Evolutionary conservation across 2,113 vertebrate genomes (phyloP).

Genomic region (Oriolus oriolus): DNA sequence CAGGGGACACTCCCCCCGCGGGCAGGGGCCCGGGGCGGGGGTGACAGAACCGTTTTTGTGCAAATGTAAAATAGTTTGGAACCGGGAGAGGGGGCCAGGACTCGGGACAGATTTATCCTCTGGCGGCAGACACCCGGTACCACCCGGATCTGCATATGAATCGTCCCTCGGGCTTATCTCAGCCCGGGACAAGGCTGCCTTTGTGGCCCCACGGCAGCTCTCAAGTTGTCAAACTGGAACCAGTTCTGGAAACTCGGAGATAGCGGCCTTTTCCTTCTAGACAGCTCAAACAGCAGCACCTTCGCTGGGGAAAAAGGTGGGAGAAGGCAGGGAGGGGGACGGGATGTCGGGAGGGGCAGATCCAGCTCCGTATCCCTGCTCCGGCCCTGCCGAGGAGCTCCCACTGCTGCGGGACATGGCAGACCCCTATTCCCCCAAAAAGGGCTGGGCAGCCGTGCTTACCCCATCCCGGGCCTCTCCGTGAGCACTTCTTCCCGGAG

Average conservation of each 20-base stretch:
- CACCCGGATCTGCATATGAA: conserved; percentile 55
- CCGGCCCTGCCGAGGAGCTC: background rate
- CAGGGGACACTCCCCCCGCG: background rate
- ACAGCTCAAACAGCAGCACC: background rate
- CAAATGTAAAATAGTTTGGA: conserved; percentile 46
- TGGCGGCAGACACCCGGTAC: background rate
- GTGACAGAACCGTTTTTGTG: conserved; percentile 33
- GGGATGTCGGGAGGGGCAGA: background rate
- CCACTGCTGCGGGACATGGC: rapidly evolving
- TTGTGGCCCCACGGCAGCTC: background rate
- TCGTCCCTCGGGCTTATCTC: background rate
- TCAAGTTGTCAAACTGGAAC: background rate
- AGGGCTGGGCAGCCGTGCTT: rapidly evolving
- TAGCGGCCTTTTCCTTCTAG: background rate
- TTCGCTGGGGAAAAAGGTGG: background rate
- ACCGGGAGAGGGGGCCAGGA: background rate
- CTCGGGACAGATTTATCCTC: background rate
- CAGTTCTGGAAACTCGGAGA: background rate
- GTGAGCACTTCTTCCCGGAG: background rate
- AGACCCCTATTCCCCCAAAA: background rate
- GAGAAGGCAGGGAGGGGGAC: background rate
- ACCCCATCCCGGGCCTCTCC: rapidly evolving
- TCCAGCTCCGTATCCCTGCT: background rate
- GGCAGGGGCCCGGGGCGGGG: background rate
- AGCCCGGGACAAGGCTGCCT: conserved; percentile 31